Evolutionary conservation across 2,113 vertebrate species (phyloP).

Genomic region (Cnemophilus loriae): DNA sequence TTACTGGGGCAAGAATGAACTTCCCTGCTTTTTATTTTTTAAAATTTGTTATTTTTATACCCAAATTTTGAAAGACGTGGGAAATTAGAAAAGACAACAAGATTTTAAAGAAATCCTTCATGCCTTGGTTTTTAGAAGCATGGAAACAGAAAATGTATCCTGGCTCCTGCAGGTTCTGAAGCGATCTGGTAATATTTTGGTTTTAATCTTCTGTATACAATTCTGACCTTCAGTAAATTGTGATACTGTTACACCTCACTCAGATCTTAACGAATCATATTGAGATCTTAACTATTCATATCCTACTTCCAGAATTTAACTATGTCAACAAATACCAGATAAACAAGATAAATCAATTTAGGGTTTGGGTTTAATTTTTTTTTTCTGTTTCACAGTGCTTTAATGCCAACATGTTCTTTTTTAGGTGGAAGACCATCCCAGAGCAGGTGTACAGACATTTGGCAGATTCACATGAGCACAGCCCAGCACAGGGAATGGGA

Average conservation of each 20-base stretch:
- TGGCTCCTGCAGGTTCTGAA: not conserved
- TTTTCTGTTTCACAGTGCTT: not conserved
- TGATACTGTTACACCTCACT: not conserved
- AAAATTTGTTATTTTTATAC: not conserved
- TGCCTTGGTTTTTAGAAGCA: not conserved
- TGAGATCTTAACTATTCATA: not conserved
- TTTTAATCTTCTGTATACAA: not conserved
- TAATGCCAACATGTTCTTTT: not conserved
- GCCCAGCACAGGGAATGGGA: not conserved
- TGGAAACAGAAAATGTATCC: not conserved
- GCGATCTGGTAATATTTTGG: not conserved
- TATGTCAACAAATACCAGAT: not conserved
- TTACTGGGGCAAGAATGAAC: not conserved
- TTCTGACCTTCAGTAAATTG: not conserved
- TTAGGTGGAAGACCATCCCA: not conserved
- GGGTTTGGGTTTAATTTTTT: not conserved
- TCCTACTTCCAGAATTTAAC: not conserved
- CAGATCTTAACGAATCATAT: not conserved
- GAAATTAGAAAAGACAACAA: not conserved
- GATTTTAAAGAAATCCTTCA: not conserved
- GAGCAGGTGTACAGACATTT: not conserved
- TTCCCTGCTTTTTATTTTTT: not conserved
- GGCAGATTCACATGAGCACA: not conserved
- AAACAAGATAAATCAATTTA: not conserved
- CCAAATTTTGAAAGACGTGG: not conserved